Conservation (phyloP, 2,888 invertebrate genomes). For the Phlogophora meticulosa region DNA sequence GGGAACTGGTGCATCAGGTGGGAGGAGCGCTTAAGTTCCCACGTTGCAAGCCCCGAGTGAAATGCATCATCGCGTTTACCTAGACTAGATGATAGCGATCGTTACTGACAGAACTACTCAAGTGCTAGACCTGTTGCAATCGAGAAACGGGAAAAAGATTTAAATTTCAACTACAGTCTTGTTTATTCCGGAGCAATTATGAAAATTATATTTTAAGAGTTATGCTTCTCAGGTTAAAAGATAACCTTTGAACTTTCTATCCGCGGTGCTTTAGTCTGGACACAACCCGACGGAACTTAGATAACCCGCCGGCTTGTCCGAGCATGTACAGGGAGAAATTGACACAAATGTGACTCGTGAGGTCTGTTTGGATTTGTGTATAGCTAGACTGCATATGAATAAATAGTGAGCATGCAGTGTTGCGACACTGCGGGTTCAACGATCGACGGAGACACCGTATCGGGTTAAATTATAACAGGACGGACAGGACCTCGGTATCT, state of each 20-base stretch:
- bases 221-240: slow-evolving; percentile 8
- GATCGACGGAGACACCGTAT: slow-evolving; percentile 65
- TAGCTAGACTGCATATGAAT: slow-evolving; percentile 40
- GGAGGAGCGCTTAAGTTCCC: slow-evolving; percentile 5
- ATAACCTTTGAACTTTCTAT: slow-evolving; percentile 4
- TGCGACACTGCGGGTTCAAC: slow-evolving; percentile 67
- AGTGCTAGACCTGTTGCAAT: not conserved
- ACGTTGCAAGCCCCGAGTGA: slow-evolving; percentile 3
- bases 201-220: slow-evolving; percentile 18
- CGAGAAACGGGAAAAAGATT: slow-evolving; percentile 8
- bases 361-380: slow-evolving; percentile 29
- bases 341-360: slow-evolving; percentile 1
- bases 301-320: not conserved
- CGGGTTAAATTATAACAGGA: slow-evolving; percentile 72
- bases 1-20: slow-evolving; percentile 14
- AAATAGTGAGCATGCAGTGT: slow-evolving; percentile 37
- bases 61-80: not conserved
- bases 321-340: slow-evolving; percentile 5
- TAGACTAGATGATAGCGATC: slow-evolving; percentile 25
- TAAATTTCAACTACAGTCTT: not conserved
- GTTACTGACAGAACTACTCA: slow-evolving; percentile 1
- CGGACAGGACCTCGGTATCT: slow-evolving; percentile 69
- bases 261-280: slow-evolving; percentile 8
- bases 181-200: slow-evolving; percentile 2
- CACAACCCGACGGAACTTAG: slow-evolving; percentile 6